Conservation (phyloP, 2,888 invertebrate species). For the Sturmia bella region DNA sequence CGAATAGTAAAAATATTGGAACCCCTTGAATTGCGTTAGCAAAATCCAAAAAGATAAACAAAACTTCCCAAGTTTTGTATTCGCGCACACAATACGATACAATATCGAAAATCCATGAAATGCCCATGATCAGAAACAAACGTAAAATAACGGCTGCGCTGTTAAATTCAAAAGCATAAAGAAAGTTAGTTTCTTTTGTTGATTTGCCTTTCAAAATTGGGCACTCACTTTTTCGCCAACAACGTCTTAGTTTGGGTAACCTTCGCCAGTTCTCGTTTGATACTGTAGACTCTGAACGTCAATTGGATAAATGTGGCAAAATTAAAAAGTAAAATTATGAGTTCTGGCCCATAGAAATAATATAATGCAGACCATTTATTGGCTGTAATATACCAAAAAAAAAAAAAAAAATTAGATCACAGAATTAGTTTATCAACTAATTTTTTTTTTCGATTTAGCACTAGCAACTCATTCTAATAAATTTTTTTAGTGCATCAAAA, state of each 20-base stretch:
- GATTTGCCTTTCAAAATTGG: neutral
- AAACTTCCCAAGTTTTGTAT: conserved; percentile 16
- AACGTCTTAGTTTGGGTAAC: conserved; percentile 72
- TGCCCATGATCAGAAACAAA: conserved; percentile 92
- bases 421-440: too few species aligned
- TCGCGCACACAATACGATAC: conserved; percentile 84
- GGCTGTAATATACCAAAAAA: too few species aligned
- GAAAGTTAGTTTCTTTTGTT: neutral
- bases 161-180: neutral
- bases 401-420: too few species aligned
- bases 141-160: conserved; percentile 90
- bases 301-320: conserved; percentile 76
- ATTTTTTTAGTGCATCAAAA: too few species aligned
- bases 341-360: conserved; percentile 77
- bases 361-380: conserved; percentile 75
- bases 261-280: conserved; percentile 74
- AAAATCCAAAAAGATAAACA: conserved; percentile 65
- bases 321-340: conserved; percentile 77
- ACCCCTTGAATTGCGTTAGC: conserved; percentile 72
- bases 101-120: conserved; percentile 91
- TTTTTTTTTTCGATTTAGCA: too few species aligned
- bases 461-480: too few species aligned
- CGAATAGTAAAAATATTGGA: conserved; percentile 75
- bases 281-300: conserved; percentile 74
- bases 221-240: conserved; percentile 48